phyloP scores from a whole-genome alignment of 2,113 vertebrate species.

The Dunckerocampus dactyliophorus region DNA sequence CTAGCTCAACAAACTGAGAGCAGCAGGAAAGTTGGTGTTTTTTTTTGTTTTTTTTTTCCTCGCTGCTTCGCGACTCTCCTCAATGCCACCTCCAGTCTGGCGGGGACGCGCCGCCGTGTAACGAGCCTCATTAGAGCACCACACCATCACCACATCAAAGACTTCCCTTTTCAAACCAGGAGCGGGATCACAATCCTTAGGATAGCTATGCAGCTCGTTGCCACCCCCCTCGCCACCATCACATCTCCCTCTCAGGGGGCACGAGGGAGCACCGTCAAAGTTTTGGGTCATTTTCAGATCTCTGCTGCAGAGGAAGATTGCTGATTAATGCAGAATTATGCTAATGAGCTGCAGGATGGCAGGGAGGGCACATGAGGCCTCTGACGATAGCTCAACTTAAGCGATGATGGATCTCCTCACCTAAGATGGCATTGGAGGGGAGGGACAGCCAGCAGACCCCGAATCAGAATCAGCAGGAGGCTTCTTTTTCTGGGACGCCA shows the following conservation, averaged over 20 bases:
- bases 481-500: no score
- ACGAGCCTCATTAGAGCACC: slow-evolving; percentile 61
- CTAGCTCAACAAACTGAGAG: not conserved
- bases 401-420: not conserved
- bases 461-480: no score
- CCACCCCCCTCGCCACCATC: slow-evolving; percentile 15
- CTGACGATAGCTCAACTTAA: slow-evolving; percentile 43
- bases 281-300: slow-evolving; percentile 61
- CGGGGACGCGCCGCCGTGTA: slow-evolving; percentile 47
- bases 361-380: slow-evolving; percentile 47
- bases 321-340: slow-evolving; percentile 66
- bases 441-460: no score
- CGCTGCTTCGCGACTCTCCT: not conserved
- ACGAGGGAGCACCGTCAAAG: slow-evolving; percentile 31
- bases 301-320: slow-evolving; percentile 24
- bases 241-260: slow-evolving; percentile 32
- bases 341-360: slow-evolving; percentile 52
- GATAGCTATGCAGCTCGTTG: slow-evolving; percentile 40
- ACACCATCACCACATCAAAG: slow-evolving; percentile 55
- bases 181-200: slow-evolving; percentile 54
- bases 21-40: not conserved
- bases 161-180: slow-evolving; percentile 39
- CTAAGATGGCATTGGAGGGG: no score
- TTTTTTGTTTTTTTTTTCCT: not conserved
- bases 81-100: slow-evolving; percentile 58